Evolutionary conservation across 2,113 vertebrate genomes (phyloP).

Genomic region (Sciurus niger): DNA sequence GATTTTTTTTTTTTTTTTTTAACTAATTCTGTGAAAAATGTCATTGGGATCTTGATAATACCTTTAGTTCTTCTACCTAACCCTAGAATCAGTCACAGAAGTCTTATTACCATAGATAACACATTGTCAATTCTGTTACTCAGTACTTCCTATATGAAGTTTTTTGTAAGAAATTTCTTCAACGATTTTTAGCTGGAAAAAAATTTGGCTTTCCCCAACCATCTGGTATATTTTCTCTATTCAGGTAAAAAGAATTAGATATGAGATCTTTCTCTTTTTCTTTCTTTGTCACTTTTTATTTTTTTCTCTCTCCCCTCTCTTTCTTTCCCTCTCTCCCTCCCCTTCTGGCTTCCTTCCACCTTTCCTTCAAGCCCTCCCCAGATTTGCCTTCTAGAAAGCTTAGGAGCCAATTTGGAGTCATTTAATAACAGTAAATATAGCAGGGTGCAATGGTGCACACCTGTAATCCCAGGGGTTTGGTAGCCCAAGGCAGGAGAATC

Average conservation of each 20-base stretch:
- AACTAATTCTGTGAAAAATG: no score
- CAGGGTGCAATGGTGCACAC: no score
- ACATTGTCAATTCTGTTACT: neutral
- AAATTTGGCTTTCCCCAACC: neutral
- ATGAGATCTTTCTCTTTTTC: neutral
- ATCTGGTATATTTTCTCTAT: neutral
- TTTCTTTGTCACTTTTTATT: no score
- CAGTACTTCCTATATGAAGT: neutral
- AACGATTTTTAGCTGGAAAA: neutral
- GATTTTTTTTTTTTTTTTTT: no score
- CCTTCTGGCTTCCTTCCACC: neutral
- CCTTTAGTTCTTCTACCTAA: neutral
- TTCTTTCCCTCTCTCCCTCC: neutral
- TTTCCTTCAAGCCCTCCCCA: neutral
- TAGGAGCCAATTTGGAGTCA: neutral
- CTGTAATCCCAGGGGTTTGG: no score
- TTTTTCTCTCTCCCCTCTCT: neutral
- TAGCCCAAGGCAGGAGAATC: no score
- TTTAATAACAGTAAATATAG: neutral
- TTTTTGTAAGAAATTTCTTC: neutral
- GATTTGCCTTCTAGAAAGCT: constrained; percentile 17
- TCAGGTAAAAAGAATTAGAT: neutral
- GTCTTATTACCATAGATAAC: neutral
- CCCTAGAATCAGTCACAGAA: neutral
- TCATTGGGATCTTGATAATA: neutral